A percentile compares a stretch with the other conserved stretches of the same genome.
Evolutionary conservation across 2,797 vertebrate genomes (phyloP).

Genomic region (Molossus alvarezi): DNA sequence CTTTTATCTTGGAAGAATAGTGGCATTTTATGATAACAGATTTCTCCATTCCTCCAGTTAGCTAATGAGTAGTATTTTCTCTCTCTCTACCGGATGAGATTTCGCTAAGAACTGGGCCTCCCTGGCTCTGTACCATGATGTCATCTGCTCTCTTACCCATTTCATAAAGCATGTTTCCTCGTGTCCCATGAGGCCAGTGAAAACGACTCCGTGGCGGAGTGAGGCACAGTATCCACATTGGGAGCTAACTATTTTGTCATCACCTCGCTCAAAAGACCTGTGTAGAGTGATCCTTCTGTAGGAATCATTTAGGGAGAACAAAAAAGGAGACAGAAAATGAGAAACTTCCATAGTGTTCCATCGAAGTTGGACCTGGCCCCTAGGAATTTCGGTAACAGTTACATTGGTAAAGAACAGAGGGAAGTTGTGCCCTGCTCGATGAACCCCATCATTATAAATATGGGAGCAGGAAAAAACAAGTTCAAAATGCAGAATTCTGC

Average conservation of each 20-base stretch:
- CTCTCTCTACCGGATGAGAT: background rate
- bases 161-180: background rate
- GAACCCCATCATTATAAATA: background rate
- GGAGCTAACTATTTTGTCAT: background rate
- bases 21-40: constrained; percentile 40
- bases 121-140: background rate
- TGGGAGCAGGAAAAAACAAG: background rate
- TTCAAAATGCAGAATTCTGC: background rate
- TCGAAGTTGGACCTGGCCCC: no score
- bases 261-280: background rate
- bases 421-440: background rate
- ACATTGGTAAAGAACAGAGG: background rate
- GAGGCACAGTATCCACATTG: background rate
- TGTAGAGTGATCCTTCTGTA: background rate
- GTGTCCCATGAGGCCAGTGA: background rate
- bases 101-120: background rate
- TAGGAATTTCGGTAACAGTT: background rate
- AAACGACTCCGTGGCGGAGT: background rate
- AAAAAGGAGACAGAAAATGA: background rate
- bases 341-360: background rate
- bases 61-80: background rate
- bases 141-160: background rate
- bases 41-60: background rate
- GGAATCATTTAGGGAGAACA: background rate
- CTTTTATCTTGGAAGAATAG: constrained; percentile 55